Conservation (phyloP, 2,113 vertebrate genomes). For the Lycaon pictus region DNA sequence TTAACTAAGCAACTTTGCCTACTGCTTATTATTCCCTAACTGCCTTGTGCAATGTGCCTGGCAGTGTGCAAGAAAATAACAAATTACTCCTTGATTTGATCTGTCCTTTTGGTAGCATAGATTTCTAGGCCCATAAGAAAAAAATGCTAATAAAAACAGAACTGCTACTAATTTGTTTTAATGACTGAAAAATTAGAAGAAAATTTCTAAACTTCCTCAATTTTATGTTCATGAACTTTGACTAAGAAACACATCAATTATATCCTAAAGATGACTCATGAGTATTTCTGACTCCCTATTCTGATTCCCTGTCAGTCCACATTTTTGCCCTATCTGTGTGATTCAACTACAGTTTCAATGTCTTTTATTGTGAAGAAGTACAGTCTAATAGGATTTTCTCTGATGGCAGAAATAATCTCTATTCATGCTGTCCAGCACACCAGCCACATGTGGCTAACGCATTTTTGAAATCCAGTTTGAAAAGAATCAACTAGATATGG, state of each 20-base stretch:
- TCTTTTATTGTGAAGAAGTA: not conserved
- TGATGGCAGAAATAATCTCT: not conserved
- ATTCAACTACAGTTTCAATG: not conserved
- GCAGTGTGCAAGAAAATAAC: slow-evolving; percentile 4
- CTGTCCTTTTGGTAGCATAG: not conserved
- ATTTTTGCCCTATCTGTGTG: not conserved
- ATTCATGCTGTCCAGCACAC: not conserved
- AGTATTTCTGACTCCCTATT: not conserved
- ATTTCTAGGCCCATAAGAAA: slow-evolving; percentile 9
- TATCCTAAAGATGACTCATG: not conserved
- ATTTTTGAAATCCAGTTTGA: not conserved
- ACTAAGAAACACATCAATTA: slow-evolving; percentile 19
- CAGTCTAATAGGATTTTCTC: not conserved
- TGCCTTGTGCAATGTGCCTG: not conserved
- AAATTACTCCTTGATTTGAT: not conserved
- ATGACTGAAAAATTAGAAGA: slow-evolving; percentile 30
- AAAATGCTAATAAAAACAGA: not conserved
- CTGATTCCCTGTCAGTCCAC: not conserved
- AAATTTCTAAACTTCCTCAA: slow-evolving; percentile 49
- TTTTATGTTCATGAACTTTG: slow-evolving; percentile 33
- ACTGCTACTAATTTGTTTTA: not conserved
- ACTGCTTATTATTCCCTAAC: not conserved
- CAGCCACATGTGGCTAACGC: not conserved
- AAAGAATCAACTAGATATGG: not conserved
- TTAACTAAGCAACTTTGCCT: not conserved